Evolutionary conservation across 2,797 vertebrate species (phyloP).

Genomic region (Dromococcyx pavoninus): DNA sequence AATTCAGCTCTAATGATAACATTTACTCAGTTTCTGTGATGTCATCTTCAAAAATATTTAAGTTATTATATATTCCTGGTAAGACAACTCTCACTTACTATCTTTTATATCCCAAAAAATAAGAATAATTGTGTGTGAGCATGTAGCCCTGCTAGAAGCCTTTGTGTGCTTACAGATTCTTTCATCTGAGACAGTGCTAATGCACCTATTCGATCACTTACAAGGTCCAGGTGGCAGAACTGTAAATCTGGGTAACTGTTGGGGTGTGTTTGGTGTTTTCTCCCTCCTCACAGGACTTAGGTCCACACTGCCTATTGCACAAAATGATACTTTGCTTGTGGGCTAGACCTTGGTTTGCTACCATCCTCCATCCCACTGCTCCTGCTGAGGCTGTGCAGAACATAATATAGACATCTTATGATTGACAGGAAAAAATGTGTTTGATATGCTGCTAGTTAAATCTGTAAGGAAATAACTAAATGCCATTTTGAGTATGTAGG

Average conservation of each 20-base stretch:
- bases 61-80: not conserved
- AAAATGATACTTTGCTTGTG: not conserved
- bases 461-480: not conserved
- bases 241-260: not conserved
- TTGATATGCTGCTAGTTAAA: not conserved
- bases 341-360: not conserved
- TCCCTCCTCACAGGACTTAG: not conserved
- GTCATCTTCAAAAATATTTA: not conserved
- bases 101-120: not conserved
- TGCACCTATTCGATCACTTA: fast-evolving
- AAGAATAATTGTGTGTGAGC: not conserved
- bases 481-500: fast-evolving
- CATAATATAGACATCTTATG: not conserved
- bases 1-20: not conserved
- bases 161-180: not conserved
- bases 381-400: not conserved
- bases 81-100: not conserved
- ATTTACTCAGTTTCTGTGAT: not conserved
- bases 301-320: not conserved
- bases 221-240: not conserved
- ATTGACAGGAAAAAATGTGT: not conserved
- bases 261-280: not conserved
- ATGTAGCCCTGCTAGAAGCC: not conserved
- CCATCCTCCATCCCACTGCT: fast-evolving
- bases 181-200: not conserved